Evolutionary conservation across 1,140 invertebrate genomes (phyloP), one percentile per base, ranked within the genome.

Genomic region (Mylabris phalerata): DNA sequence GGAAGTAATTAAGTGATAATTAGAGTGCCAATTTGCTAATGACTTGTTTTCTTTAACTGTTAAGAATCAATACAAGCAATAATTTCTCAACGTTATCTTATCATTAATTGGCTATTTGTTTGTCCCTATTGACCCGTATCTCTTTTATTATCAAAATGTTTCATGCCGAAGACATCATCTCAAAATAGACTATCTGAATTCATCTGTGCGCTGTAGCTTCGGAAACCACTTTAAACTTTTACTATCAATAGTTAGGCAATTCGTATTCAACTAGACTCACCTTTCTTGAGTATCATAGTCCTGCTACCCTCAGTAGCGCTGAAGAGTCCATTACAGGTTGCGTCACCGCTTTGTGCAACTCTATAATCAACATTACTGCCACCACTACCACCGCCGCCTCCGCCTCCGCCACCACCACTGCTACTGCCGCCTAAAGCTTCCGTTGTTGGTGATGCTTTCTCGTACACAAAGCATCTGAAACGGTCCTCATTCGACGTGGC

Each of bases 381-480:
- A 2, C 19, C 19, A 19, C 19, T 19, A 75, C 92, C 90, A 9
- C 90, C 91, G 50, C 89, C 91, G 75, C 93, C 89, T 0, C 89
- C 91, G 75, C 93, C 89, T 0, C 89, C 89, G 48, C 92, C 83
- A 64, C 84, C 82, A 74, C 88, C 90, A 70, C 89, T 83, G 39
- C 83, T 78, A 11, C 7, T 32, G 40, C 79, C 82, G 41, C 77
- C 78, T 44, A 71, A 64, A 43, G 67, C 68, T 59, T 70, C 70
- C 25, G 65, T 67, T 4, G 68, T 60, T 11, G 78, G 4, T 67
- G 71, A 73, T 19, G 81, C 85, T 77, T 88, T 87, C 76, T 93
- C 90, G 75, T 90, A 93, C 39, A 95, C 90, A 78, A 94, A 95
- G 79, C 93, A 95, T 59, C 92, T 80, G 76, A 92, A 95, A 55